These are phyloP conservation scores for Centropyge bicolor DNA, from an alignment of 2,797 vertebrate genomes.

Conservation along the genomic window DNA sequence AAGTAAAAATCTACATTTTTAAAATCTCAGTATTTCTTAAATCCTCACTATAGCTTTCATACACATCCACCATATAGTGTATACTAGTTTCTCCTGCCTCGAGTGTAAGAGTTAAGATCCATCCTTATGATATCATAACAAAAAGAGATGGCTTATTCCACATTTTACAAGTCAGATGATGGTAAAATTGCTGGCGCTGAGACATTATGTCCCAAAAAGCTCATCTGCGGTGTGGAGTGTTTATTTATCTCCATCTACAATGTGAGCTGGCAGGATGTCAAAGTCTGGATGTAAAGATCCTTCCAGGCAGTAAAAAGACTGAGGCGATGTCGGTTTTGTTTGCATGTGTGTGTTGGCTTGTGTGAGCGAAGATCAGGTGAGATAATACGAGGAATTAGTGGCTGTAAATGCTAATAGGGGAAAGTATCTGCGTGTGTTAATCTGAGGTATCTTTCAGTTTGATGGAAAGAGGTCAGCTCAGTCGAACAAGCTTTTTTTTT, in stretches of 20 bases:
- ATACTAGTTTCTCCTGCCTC: neutral
- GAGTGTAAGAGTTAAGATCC: neutral
- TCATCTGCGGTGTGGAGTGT: slow-evolving; percentile 19
- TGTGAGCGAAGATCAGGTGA: slow-evolving; percentile 16
- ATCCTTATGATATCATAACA: slow-evolving; percentile 9
- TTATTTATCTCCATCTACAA: slow-evolving; percentile 41
- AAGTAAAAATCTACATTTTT: neutral
- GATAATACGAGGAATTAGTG: slow-evolving; percentile 26
- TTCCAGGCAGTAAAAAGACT: slow-evolving; percentile 12
- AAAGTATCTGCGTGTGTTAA: slow-evolving; percentile 7
- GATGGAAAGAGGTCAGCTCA: slow-evolving; percentile 5
- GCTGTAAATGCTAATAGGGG: slow-evolving; percentile 12
- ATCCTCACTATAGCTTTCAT: neutral
- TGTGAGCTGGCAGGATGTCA: slow-evolving; percentile 23
- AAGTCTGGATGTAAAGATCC: slow-evolving; percentile 27
- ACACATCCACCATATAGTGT: neutral
- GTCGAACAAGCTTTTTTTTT: neutral
- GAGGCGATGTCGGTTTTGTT: neutral
- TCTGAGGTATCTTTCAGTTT: neutral
- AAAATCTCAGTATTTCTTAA: neutral
- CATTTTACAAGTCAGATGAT: slow-evolving; percentile 18
- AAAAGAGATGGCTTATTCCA: neutral
- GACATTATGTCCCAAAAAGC: slow-evolving; percentile 12
- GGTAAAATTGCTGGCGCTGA: neutral
- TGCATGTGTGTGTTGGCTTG: neutral